Conservation (phyloP, 2,797 vertebrate genomes). For the Eptatretus atami region DNA sequence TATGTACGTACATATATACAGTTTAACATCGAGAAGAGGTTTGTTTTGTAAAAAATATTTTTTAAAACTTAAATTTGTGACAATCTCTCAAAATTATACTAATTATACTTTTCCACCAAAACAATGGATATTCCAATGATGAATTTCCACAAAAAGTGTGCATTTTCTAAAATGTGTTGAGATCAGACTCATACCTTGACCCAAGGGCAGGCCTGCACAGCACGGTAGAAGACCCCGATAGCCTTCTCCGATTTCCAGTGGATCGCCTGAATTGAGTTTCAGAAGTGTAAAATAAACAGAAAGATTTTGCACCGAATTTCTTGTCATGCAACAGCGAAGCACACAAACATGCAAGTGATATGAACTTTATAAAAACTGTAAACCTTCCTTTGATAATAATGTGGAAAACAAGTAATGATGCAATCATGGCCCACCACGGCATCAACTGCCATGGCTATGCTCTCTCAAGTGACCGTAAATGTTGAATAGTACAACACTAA, state of each 20-base stretch:
- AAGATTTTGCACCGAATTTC: neutral
- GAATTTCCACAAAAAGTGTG: too few species aligned
- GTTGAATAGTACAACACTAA: neutral
- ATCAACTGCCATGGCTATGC: too few species aligned
- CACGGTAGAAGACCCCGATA: constrained; percentile 62
- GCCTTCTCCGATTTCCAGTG: constrained; percentile 38
- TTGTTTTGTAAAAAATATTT: too few species aligned
- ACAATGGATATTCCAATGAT: too few species aligned
- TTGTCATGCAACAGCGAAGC: neutral
- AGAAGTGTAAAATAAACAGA: constrained; percentile 9
- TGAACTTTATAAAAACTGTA: neutral
- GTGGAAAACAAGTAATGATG: neutral
- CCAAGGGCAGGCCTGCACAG: constrained; percentile 74
- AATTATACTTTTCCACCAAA: too few species aligned
- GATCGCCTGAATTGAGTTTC: constrained; percentile 21
- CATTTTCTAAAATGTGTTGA: too few species aligned
- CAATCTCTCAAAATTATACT: too few species aligned
- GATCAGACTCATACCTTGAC: constrained; percentile 30
- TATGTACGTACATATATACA: too few species aligned
- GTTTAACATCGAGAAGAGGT: too few species aligned
- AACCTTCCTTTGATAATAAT: neutral
- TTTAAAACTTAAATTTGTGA: neutral
- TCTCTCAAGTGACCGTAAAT: too few species aligned
- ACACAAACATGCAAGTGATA: neutral
- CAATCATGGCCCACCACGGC: neutral